phyloP scores from a whole-genome alignment of 2,888 invertebrate species.

The Formica aserva region DNA sequence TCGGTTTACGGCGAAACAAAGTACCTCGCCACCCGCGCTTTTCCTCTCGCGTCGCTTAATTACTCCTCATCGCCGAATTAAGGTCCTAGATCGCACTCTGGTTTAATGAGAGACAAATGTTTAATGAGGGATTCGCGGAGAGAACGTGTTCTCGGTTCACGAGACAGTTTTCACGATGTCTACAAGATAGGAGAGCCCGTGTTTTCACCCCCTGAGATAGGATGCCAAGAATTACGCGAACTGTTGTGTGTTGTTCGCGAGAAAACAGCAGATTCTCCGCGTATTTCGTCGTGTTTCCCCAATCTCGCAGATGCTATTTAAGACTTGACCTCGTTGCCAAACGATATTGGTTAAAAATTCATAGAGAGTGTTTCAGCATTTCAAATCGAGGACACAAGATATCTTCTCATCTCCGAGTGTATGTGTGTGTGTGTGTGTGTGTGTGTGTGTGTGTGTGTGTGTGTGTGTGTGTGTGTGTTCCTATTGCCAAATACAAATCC shows the following conservation, averaged over 20 bases:
- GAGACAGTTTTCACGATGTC: conserved; percentile 71
- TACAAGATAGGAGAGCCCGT: conserved; percentile 53
- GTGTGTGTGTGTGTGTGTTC: neutral
- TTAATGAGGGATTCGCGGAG: conserved; percentile 68
- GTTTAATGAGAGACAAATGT: conserved; percentile 77
- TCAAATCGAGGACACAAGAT: neutral
- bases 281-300: neutral
- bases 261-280: conserved; percentile 19
- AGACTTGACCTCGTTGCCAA: conserved; percentile 14
- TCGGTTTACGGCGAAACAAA: conserved; percentile 81
- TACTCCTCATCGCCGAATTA: conserved; percentile 81
- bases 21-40: conserved; percentile 66
- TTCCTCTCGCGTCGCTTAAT: conserved; percentile 73
- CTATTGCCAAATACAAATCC: conserved; percentile 10
- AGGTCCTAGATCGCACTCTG: conserved; percentile 71
- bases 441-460: neutral
- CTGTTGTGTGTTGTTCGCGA: neutral
- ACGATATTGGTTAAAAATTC: conserved; percentile 18
- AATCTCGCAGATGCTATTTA: conserved; percentile 16
- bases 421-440: no score
- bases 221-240: conserved; percentile 27
- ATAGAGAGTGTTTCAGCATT: neutral
- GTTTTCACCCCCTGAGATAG: neutral
- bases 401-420: neutral
- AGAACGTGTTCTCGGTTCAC: conserved; percentile 50